These are phyloP conservation scores for Calypte anna DNA, from an alignment of 2,113 vertebrate genomes.

Conservation along the genomic window DNA sequence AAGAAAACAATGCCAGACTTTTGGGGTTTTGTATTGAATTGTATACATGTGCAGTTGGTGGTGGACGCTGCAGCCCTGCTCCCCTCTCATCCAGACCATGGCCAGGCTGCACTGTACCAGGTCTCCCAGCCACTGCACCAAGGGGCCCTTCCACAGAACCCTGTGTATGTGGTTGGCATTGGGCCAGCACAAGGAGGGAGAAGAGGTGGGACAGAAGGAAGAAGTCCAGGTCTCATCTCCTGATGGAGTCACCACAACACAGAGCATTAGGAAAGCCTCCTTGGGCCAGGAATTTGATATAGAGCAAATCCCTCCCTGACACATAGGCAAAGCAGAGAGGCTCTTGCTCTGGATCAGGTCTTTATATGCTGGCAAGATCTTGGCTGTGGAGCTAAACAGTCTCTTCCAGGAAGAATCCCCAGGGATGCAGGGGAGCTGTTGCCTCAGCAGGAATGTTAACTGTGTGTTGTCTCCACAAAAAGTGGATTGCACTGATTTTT, in stretches of 20 bases:
- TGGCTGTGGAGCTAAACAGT: background rate
- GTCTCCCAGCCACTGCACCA: background rate
- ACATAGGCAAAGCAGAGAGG: background rate
- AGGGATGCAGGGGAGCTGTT: background rate
- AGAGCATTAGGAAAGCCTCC: background rate
- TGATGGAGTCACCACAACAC: background rate
- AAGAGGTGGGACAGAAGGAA: background rate
- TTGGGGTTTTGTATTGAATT: background rate
- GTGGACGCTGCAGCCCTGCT: background rate
- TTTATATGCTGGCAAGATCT: background rate
- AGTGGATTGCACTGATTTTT: background rate
- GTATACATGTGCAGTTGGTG: rapidly evolving
- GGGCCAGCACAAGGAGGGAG: background rate
- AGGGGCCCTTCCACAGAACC: background rate
- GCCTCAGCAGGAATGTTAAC: background rate
- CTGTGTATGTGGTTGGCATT: too few species aligned
- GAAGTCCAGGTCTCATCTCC: background rate
- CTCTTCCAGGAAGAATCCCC: background rate
- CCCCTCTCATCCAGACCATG: background rate
- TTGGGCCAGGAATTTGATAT: rapidly evolving
- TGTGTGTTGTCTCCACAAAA: rapidly evolving
- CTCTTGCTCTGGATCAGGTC: background rate
- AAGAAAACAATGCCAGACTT: background rate
- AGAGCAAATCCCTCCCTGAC: background rate
- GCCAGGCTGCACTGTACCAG: background rate